These are phyloP conservation scores for Emydocephalus ijimae DNA, from an alignment of 2,113 vertebrate genomes.

Conservation along the genomic window DNA sequence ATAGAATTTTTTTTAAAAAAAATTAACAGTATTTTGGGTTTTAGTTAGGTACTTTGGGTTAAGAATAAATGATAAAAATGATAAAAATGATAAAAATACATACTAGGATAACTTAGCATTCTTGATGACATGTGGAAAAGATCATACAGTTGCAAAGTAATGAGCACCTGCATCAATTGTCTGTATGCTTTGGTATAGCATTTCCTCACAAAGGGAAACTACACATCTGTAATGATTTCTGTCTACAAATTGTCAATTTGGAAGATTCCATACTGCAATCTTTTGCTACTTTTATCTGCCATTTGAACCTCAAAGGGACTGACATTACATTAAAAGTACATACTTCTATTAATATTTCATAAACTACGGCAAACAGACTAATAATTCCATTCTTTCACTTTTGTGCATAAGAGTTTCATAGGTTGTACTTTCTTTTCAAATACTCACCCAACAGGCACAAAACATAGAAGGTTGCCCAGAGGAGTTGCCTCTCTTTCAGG, in stretches of 20 bases:
- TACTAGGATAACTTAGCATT: not conserved
- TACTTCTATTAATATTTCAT: not conserved
- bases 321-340: not conserved
- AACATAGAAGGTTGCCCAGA: slow-evolving; percentile 52
- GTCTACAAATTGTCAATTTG: fast-evolving
- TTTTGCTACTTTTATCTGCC: fast-evolving
- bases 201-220: not conserved
- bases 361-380: not conserved
- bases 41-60: not conserved
- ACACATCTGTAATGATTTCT: fast-evolving
- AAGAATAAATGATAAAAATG: fast-evolving
- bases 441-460: slow-evolving; percentile 68
- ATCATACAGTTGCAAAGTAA: not conserved
- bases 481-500: slow-evolving; percentile 56
- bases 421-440: fast-evolving
- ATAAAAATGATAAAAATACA: not conserved
- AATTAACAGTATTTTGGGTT: not conserved
- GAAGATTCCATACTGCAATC: fast-evolving
- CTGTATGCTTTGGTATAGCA: not conserved
- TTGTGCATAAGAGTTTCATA: not conserved
- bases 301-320: not conserved
- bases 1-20: not conserved
- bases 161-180: not conserved
- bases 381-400: fast-evolving
- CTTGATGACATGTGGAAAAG: not conserved